Percentiles rank a stretch among this genome's conserved stretches.
phyloP scores from a whole-genome alignment of 2,888 invertebrate species.

The Lasius fuliginosus region DNA sequence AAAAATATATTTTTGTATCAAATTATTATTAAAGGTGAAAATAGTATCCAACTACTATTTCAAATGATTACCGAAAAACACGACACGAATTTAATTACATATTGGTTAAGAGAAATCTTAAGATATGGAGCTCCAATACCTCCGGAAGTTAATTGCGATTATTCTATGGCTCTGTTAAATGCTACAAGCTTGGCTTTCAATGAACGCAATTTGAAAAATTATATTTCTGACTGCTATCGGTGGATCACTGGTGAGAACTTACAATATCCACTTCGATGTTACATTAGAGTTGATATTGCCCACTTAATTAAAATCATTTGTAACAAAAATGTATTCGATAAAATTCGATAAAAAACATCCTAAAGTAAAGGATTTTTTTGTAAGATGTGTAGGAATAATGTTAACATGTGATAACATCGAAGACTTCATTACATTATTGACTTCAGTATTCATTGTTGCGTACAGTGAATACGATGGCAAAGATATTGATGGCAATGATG shows the following conservation, averaged over 20 bases:
- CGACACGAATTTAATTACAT: constrained; percentile 16
- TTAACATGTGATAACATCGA: constrained; percentile 10
- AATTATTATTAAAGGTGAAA: constrained; percentile 48
- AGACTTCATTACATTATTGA: background rate
- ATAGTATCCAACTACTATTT: constrained; percentile 53
- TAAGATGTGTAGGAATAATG: constrained; percentile 42
- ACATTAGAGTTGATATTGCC: constrained; percentile 56
- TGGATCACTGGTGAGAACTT: constrained; percentile 26
- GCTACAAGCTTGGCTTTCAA: constrained; percentile 57
- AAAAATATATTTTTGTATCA: constrained; percentile 58
- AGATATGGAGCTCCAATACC: constrained; percentile 4
- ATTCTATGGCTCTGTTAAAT: constrained; percentile 51
- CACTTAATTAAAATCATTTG: constrained; percentile 56
- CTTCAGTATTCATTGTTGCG: constrained; percentile 17
- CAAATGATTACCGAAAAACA: constrained; percentile 44
- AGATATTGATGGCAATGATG: constrained; percentile 18
- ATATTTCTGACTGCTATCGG: constrained; percentile 48
- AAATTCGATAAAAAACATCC: constrained; percentile 50
- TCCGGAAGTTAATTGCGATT: constrained; percentile 17
- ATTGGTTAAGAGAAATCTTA: constrained; percentile 19
- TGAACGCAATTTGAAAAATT: constrained; percentile 50
- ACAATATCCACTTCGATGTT: constrained; percentile 36
- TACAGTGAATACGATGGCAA: constrained; percentile 14
- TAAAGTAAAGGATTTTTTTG: constrained; percentile 50
- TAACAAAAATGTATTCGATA: constrained; percentile 44